Percentiles rank a stretch among this genome's conserved stretches.
phyloP scores from a whole-genome alignment of 2,113 vertebrate genomes.

The Bettongia penicillata region DNA sequence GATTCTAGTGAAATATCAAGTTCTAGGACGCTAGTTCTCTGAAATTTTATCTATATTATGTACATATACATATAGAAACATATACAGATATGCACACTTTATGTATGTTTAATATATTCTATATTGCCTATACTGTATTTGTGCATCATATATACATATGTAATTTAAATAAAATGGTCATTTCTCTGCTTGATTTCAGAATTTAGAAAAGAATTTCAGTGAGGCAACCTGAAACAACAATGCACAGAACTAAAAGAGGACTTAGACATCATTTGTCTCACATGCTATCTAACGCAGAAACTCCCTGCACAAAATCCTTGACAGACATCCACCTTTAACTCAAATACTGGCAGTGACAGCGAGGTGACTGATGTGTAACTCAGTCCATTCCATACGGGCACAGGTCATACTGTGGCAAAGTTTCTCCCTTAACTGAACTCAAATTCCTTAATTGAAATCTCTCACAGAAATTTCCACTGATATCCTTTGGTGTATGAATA shows the following conservation, averaged over 20 bases:
- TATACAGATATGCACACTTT: too few relatives aligned
- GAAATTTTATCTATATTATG: neutral
- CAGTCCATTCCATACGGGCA: neutral
- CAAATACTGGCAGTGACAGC: neutral
- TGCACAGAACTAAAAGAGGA: neutral
- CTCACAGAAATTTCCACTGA: neutral
- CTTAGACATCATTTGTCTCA: too few relatives aligned
- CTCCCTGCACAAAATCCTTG: neutral
- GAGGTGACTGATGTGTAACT: neutral
- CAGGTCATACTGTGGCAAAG: rapidly evolving
- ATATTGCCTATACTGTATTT: too few relatives aligned
- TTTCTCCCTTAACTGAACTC: neutral
- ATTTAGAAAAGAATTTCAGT: neutral
- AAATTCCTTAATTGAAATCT: neutral
- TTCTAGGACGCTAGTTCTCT: neutral
- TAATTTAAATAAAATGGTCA: too few relatives aligned
- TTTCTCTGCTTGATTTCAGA: neutral
- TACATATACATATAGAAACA: too few relatives aligned
- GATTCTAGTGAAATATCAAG: neutral
- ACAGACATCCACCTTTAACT: neutral
- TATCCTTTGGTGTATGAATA: neutral
- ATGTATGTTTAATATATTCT: too few relatives aligned
- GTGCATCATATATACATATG: too few relatives aligned
- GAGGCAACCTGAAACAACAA: neutral
- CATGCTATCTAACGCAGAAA: neutral